These are phyloP conservation scores for Folsomia candida DNA, from an alignment of 2,888 invertebrate genomes.

Conservation along the genomic window DNA sequence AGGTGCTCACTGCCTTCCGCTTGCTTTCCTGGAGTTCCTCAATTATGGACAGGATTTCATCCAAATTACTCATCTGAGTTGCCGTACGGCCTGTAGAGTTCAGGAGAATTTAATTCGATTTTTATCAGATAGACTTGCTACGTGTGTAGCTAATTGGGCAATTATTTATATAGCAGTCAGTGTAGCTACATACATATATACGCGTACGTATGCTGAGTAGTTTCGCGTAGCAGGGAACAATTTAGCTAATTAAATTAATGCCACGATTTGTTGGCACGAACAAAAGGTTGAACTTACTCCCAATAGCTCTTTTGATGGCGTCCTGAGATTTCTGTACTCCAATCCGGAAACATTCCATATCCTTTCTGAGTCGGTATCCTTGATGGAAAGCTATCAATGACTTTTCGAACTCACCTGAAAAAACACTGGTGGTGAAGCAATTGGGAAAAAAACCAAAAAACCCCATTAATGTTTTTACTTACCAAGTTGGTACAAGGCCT, in stretches of 20 bases:
- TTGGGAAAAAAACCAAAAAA: no score
- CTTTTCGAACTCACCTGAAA: slow-evolving; percentile 50
- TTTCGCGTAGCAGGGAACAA: not conserved
- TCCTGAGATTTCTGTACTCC: slow-evolving; percentile 49
- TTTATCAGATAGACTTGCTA: not conserved
- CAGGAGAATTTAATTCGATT: not conserved
- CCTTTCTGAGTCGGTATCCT: slow-evolving; percentile 43
- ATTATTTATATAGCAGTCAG: not conserved
- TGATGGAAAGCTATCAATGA: slow-evolving; percentile 49
- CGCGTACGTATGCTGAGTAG: no score
- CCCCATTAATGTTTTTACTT: no score
- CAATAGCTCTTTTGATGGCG: slow-evolving; percentile 48
- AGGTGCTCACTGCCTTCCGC: slow-evolving; percentile 11
- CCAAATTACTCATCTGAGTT: slow-evolving; percentile 44
- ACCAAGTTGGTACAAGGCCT: slow-evolving; percentile 48
- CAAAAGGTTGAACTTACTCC: slow-evolving; percentile 39
- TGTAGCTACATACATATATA: no score
- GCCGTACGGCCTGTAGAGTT: slow-evolving; percentile 32
- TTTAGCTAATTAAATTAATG: not conserved
- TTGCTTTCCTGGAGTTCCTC: slow-evolving; percentile 38
- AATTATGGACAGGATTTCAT: slow-evolving; percentile 45
- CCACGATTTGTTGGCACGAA: not conserved
- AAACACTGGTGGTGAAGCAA: no score
- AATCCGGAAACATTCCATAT: slow-evolving; percentile 47
- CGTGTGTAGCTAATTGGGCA: not conserved